Base-by-base conservation (phyloP, 2,113 vertebrate genomes). In the Neomonachus schauinslandi region DNA sequence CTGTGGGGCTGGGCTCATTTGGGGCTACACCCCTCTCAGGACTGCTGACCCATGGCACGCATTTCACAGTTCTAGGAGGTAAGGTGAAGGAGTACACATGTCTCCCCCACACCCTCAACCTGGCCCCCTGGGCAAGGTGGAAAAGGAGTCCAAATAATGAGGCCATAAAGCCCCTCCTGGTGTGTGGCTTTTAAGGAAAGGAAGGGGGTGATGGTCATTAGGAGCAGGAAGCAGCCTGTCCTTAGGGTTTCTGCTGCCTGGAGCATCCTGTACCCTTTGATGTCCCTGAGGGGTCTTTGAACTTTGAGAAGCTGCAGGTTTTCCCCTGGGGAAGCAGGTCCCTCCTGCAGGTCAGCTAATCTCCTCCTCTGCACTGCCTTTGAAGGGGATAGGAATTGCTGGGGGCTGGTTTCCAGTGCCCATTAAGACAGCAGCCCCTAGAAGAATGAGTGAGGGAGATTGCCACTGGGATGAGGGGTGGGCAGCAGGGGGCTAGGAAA, bases 231-330 rank as follows among this genome's bases (percentile, higher is more conserved):
- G 82, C 72, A 96, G 93, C 94, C 42, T 95, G 42, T 96, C 96
- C 91, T 97, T 96, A 61, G 92, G 63, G 95, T 97, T 96, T 93
- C 95, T 97, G 49, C 0, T 5, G 93, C 86, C 91, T 92, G 71
- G 94, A 94, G 92, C 96, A 93, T 96, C 98, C 42, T 19, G 63
- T 72, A 91, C 65, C 89, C 89, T 98, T 98, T 98, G 98, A 98
- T 98, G 94, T 98, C 96, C 97, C 87, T 85, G 46, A 72, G 67
- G 82, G 97, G 98, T 87, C 97, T 97, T 95, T 98, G 97, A 98
- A 98, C 98, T 98, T 95, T 77, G 96, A 96, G 93, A 98, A 97
- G 97, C 80, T 96, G 95, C 82, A 96, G 94, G 93, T 93, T 97
- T 94, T 95, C 74, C 19, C 97, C 87, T 7, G 63, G 63, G 90